Percentiles rank a stretch among this genome's conserved stretches.
phyloP scores from a whole-genome alignment of 2,888 invertebrate species.

The Gasteruption jaculator region DNA sequence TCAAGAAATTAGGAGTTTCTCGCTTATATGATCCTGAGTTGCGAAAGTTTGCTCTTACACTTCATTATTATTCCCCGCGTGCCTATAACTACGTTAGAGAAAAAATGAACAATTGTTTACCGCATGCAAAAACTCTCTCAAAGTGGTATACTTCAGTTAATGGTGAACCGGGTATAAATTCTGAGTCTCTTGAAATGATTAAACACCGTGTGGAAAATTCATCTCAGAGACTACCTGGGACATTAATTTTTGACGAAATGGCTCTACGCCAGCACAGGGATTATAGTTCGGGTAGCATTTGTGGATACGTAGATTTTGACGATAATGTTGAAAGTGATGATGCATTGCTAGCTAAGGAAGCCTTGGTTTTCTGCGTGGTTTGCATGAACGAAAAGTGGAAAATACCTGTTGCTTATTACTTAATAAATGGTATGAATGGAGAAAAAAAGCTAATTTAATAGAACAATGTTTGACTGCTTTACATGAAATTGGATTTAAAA shows the following conservation, averaged over 20 bases:
- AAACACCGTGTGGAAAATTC: too few species aligned
- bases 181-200: too few species aligned
- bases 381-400: conserved; percentile 10
- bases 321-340: not conserved
- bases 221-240: too few species aligned
- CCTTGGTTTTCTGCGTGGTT: conserved; percentile 7
- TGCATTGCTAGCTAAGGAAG: conserved; percentile 3
- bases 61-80: conserved; percentile 1
- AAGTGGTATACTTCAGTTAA: too few species aligned
- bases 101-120: conserved; percentile 3
- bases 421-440: not conserved
- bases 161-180: too few species aligned
- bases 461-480: conserved; percentile 3
- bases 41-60: conserved; percentile 6
- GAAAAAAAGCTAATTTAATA: conserved; percentile 2
- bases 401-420: conserved; percentile 6
- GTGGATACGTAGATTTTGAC: too few species aligned
- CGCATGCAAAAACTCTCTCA: conserved; percentile 3
- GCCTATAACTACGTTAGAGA: conserved; percentile 5
- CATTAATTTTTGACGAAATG: too few species aligned
- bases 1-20: too few species aligned
- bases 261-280: too few species aligned
- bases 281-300: too few species aligned
- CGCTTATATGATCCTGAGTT: too few species aligned
- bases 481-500: conserved; percentile 13